Conservation (phyloP, 1,140 invertebrate species). For the Phthorimaea operculella region DNA sequence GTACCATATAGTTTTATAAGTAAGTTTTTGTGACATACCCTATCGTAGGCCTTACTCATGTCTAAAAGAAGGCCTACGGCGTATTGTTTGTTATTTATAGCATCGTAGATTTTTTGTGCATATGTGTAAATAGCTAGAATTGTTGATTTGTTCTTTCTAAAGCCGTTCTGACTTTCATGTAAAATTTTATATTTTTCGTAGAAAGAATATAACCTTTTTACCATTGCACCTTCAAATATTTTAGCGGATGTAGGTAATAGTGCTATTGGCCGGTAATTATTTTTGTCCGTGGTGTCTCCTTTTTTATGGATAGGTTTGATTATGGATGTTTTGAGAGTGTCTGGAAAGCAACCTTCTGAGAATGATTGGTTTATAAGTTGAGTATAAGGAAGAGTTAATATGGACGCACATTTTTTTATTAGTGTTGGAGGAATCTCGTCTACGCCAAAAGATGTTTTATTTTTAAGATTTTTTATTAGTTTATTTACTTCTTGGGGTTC, state of each 20-base stretch:
- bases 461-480: not conserved
- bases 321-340: not conserved
- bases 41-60: conserved; percentile 4
- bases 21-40: not conserved
- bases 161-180: not conserved
- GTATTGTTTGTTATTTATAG: not conserved
- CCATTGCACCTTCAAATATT: not conserved
- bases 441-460: not conserved
- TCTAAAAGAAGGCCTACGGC: not conserved
- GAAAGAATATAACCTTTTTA: not conserved
- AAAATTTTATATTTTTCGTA: not conserved
- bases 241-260: not conserved
- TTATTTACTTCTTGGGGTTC: not conserved
- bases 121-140: not conserved
- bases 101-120: not conserved
- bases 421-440: not conserved
- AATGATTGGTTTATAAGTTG: conserved; percentile 2
- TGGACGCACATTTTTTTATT: not conserved
- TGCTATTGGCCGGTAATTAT: not conserved
- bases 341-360: conserved; percentile 2
- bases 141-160: not conserved
- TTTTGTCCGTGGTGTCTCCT: not conserved
- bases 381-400: not conserved
- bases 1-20: not conserved
- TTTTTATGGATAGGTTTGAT: conserved; percentile 1